Evolutionary conservation across 1,140 invertebrate genomes (phyloP), one percentile per base, ranked within the genome.

Genomic region (Sitobion miscanthi): DNA sequence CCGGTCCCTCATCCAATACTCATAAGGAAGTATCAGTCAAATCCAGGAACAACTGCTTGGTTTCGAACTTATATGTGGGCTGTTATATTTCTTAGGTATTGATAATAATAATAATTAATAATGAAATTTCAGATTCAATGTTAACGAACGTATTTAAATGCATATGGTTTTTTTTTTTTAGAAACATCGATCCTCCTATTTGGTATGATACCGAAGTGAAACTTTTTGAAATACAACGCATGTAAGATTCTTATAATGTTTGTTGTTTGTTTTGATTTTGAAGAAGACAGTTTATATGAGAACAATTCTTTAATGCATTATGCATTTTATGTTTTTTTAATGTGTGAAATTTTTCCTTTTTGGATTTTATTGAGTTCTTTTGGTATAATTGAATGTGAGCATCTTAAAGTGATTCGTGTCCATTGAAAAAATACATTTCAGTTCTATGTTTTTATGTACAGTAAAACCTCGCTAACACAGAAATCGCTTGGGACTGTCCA

Each of bases 141-240:
- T 47, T 52, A 23, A 35, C 9, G 23, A 47, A n/a, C 30, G 7
- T 52, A 35, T 52, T 52, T 25, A 30, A 11, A 21, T 35, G 2
- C 23, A 45, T 91, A 69, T n/a, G 30, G 62, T 77, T 77, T 77
- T 77, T 77, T 95, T 95, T 95, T 96, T 95, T 54, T 95, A 98
- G 98, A 94, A 99, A 99, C 96, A 97, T 99, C 86, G 99, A 99
- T 95, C 99, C 99, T 42, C 99, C 99, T 0, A 98, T 99, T 94
- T 99, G 99, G 99, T 99, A 99, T 95, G 99, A 99, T 95, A 99
- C 99, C 0, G 98, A 99, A 95, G 99, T 99, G 17, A 99, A 99
- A 95, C 96, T 99, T 89, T 99, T 99, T 96, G 99, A 99, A 96
- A 99, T 99, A 94, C 98, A 99, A 95, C 96, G 98, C 94, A 97